Evolutionary conservation across 2,113 vertebrate species (phyloP).

Genomic region (Hylia prasina): DNA sequence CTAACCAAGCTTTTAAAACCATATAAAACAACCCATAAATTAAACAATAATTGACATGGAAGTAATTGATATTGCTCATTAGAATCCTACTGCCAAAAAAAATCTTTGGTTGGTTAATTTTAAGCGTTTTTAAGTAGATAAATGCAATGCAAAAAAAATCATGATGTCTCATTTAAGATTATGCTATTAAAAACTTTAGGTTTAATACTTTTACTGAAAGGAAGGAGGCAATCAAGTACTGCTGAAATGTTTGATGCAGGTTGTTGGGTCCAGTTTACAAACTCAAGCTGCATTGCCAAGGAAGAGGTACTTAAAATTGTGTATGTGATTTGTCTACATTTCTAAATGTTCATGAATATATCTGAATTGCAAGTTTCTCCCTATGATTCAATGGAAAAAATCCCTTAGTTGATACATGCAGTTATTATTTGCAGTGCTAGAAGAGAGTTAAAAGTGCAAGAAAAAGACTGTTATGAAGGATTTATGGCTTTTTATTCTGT

Average conservation of each 20-base stretch:
- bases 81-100: neutral
- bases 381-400: neutral
- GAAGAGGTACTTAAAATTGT: neutral
- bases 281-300: neutral
- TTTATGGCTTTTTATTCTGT: neutral
- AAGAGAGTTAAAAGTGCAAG: neutral
- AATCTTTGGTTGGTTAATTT: neutral
- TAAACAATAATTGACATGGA: neutral
- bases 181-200: neutral
- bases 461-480: neutral
- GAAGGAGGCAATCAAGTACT: neutral
- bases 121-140: neutral
- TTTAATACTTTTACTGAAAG: neutral
- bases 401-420: neutral
- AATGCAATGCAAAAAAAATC: neutral
- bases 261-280: neutral
- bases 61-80: neutral
- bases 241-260: neutral
- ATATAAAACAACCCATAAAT: neutral
- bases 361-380: neutral
- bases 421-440: neutral
- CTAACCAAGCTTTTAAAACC: neutral
- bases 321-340: neutral
- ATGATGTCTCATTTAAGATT: neutral
- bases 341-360: neutral